A percentile compares a stretch with the other conserved stretches of the same genome.
Evolutionary conservation across 2,888 invertebrate genomes (phyloP).

Genomic region (Escarpia spicata): DNA sequence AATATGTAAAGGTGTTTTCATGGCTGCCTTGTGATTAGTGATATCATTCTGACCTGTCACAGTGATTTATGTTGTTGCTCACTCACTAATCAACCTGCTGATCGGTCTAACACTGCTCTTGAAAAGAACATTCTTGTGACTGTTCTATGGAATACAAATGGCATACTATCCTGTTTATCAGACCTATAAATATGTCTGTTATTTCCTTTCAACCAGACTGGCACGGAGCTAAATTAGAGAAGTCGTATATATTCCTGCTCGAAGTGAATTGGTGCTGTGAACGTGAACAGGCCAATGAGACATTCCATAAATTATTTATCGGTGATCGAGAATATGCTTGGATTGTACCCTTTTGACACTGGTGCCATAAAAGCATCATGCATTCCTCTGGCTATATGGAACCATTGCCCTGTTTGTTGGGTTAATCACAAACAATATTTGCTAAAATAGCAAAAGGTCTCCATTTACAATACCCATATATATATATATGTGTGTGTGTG

Average conservation of each 20-base stretch:
- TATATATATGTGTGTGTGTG: too few relatives aligned
- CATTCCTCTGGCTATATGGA: background rate
- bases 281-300: background rate
- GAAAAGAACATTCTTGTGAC: background rate
- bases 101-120: background rate
- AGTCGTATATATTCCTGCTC: background rate
- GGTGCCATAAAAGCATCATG: background rate
- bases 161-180: background rate
- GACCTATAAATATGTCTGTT: background rate
- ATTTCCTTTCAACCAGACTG: background rate
- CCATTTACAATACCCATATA: background rate
- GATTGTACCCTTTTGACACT: background rate
- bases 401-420: background rate
- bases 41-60: slow-evolving; percentile 5
- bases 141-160: background rate
- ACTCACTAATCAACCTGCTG: background rate
- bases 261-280: background rate
- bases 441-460: background rate
- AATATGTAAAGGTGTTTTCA: background rate
- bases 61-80: background rate
- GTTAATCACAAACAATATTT: background rate
- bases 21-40: background rate
- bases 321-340: background rate
- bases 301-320: background rate
- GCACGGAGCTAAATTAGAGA: background rate